These are phyloP conservation scores for Ciconia boyciana DNA, from an alignment of 2,113 vertebrate species.

Conservation along the genomic window DNA sequence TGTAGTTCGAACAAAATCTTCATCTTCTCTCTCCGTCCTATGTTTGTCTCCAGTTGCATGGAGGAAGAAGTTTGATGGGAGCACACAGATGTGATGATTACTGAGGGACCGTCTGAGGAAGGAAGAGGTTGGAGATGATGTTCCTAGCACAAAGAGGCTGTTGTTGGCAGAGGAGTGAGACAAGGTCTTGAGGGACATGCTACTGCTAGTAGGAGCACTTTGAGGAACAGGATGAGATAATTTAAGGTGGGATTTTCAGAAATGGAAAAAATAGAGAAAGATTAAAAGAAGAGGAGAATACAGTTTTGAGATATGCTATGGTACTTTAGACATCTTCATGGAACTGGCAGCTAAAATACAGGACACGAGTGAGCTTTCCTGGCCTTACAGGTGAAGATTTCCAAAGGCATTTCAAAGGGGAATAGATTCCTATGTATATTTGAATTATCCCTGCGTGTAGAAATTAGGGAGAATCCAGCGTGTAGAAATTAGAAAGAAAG, in stretches of 20 bases:
- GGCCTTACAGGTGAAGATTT: not conserved
- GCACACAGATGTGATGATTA: not conserved
- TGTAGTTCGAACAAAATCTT: not conserved
- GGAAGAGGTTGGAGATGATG: not conserved
- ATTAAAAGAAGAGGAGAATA: not conserved
- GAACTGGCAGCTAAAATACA: not conserved
- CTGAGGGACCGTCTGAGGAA: not conserved
- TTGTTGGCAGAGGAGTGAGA: not conserved
- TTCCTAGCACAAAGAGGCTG: not conserved
- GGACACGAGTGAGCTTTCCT: not conserved
- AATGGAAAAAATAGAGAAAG: not conserved
- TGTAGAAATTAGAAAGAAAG: not conserved
- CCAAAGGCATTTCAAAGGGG: not conserved
- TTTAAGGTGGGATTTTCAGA: not conserved
- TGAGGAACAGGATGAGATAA: not conserved
- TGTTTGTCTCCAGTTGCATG: not conserved
- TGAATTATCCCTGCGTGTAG: not conserved
- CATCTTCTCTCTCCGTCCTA: not conserved
- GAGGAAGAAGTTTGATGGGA: not conserved
- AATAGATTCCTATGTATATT: not conserved
- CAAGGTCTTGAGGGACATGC: not conserved
- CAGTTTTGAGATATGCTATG: not conserved
- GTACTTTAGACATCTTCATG: not conserved
- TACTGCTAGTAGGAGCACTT: not conserved
- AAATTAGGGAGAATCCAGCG: not conserved